phyloP scores from a whole-genome alignment of 2,888 invertebrate genomes.

The Gerris lacustris region DNA sequence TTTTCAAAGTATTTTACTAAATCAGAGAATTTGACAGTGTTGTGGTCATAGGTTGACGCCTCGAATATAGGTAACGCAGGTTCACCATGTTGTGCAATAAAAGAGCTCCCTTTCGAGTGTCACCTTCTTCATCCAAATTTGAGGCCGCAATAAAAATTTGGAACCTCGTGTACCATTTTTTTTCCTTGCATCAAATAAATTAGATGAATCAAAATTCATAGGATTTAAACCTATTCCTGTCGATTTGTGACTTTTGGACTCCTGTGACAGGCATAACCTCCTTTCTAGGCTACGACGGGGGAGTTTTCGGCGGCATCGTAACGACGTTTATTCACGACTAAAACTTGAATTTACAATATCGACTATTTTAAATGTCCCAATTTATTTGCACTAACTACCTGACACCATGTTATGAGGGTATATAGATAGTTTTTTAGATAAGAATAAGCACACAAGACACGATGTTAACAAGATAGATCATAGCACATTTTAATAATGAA shows the following conservation, averaged over 20 bases:
- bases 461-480: no score
- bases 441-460: no score
- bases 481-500: no score
- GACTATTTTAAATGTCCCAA: no score
- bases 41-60: background rate
- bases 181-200: background rate
- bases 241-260: background rate
- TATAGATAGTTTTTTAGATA: no score
- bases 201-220: background rate
- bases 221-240: background rate
- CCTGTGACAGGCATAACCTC: background rate
- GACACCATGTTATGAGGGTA: no score
- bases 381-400: no score
- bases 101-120: background rate
- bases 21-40: background rate
- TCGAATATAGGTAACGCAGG: background rate
- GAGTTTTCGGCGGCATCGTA: background rate
- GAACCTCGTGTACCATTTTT: background rate
- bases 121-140: background rate
- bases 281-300: background rate
- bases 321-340: no score
- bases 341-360: no score
- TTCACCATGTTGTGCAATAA: background rate
- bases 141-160: conserved; percentile 1
- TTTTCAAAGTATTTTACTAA: background rate